phyloP scores from a whole-genome alignment of 1,140 invertebrate species.

The Oedothorax gibbosus region DNA sequence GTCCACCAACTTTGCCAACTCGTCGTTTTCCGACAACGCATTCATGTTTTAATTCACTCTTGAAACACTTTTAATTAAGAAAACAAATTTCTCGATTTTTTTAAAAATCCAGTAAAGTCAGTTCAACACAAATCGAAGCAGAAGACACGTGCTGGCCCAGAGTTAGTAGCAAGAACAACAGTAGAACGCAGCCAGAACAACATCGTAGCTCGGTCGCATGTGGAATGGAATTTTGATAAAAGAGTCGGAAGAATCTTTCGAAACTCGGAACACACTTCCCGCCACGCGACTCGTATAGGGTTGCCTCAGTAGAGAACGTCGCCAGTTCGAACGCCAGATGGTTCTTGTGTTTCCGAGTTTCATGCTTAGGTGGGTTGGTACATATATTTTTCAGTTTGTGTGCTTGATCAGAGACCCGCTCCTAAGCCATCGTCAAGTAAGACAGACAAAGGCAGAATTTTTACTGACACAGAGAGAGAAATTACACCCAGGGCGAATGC shows the following conservation, averaged over 20 bases:
- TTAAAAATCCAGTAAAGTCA: neutral
- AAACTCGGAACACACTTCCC: neutral
- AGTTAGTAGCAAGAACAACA: neutral
- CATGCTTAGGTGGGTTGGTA: too few relatives aligned
- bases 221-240: neutral
- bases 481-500: too few relatives aligned
- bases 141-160: neutral
- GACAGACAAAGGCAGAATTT: too few relatives aligned
- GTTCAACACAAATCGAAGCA: neutral
- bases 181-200: slow-evolving; percentile 1
- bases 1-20: slow-evolving; percentile 56
- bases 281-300: slow-evolving; percentile 20
- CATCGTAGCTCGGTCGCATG: slow-evolving; percentile 21
- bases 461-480: too few relatives aligned
- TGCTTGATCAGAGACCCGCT: too few relatives aligned
- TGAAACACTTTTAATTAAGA: neutral
- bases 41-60: slow-evolving; percentile 37
- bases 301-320: neutral
- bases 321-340: slow-evolving; percentile 17
- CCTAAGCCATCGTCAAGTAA: too few relatives aligned
- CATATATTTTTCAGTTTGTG: too few relatives aligned
- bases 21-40: slow-evolving; percentile 49
- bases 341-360: too few relatives aligned
- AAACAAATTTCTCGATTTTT: neutral
- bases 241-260: too few relatives aligned